Conservation (phyloP, 2,797 vertebrate genomes). For the Saguinus oedipus region DNA sequence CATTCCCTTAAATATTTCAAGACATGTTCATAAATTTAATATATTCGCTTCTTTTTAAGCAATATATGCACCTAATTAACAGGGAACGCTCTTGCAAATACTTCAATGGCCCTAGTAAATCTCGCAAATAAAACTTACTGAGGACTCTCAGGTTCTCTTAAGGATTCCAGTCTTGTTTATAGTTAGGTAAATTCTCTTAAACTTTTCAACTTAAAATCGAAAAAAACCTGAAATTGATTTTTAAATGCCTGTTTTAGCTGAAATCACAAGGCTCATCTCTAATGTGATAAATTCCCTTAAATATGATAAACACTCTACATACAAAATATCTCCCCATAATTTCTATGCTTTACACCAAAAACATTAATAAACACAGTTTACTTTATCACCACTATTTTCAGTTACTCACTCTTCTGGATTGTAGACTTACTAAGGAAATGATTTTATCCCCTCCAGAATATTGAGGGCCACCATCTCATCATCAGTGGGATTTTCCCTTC, state of each 20-base stretch:
- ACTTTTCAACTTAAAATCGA: not conserved
- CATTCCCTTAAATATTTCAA: slow-evolving; percentile 58
- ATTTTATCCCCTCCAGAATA: not conserved
- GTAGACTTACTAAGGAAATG: not conserved
- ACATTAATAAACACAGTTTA: not conserved
- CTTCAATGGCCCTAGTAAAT: not conserved
- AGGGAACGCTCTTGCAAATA: not conserved
- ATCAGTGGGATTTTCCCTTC: not conserved
- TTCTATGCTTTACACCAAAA: not conserved
- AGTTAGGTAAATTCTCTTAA: not conserved
- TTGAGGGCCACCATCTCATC: accelerated
- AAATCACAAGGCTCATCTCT: not conserved
- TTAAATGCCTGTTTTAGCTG: not conserved
- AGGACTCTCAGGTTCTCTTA: not conserved
- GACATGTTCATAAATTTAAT: slow-evolving; percentile 3
- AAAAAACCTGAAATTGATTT: not conserved
- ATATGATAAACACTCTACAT: not conserved
- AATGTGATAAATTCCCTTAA: not conserved
- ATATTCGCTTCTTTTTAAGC: not conserved
- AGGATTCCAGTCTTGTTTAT: not conserved
- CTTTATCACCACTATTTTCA: not conserved
- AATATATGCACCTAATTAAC: not conserved
- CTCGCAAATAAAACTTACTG: not conserved
- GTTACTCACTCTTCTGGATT: not conserved
- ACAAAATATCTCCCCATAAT: not conserved